These are phyloP conservation scores for Yponomeuta cagnagella DNA, from an alignment of 2,888 invertebrate genomes.

Conservation along the genomic window DNA sequence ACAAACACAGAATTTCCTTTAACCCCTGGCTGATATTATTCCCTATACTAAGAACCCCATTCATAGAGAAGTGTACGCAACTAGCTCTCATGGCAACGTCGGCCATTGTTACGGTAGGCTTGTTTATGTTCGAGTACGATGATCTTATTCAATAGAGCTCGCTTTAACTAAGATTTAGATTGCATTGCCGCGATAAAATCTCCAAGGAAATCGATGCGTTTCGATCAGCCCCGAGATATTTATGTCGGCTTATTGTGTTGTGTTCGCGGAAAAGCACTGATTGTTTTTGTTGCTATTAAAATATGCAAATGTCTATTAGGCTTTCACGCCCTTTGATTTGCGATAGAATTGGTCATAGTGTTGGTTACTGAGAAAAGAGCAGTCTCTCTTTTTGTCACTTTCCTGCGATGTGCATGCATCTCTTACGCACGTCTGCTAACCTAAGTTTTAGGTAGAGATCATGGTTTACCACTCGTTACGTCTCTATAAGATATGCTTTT, in stretches of 20 bases:
- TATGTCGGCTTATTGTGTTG: background rate
- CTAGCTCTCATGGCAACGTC: background rate
- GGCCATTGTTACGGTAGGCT: background rate
- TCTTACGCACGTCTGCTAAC: too few relatives aligned
- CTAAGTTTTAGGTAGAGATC: too few relatives aligned
- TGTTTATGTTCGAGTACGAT: conserved; percentile 10
- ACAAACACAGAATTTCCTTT: too few relatives aligned
- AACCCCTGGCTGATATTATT: too few relatives aligned
- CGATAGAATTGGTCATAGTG: background rate
- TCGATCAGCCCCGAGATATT: conserved; percentile 1
- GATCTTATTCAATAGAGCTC: conserved; percentile 13
- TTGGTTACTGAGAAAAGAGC: too few relatives aligned
- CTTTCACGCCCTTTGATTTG: background rate
- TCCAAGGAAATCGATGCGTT: conserved; percentile 2
- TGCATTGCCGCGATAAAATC: conserved; percentile 15
- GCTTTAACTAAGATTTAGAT: conserved; percentile 14
- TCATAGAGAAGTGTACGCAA: background rate
- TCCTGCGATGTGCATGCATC: too few relatives aligned
- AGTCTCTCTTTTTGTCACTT: too few relatives aligned
- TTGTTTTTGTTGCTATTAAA: background rate
- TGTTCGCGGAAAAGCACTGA: background rate
- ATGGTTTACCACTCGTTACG: too few relatives aligned
- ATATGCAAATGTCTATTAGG: conserved; percentile 3
- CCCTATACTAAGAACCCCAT: background rate
- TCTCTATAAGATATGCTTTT: too few relatives aligned